phyloP scores from a whole-genome alignment of 2,888 invertebrate species.

The Dione juno region DNA sequence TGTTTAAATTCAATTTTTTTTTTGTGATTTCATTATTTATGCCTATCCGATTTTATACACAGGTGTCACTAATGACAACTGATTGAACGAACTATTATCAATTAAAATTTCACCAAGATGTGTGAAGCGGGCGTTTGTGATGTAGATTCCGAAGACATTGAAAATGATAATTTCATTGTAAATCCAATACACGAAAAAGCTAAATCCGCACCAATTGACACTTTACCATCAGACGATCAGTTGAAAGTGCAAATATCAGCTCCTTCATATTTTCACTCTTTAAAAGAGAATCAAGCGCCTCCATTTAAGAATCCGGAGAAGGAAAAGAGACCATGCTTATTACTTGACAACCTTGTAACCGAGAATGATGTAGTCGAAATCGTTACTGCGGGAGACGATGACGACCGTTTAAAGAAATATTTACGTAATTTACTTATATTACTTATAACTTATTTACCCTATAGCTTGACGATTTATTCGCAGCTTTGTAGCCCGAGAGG shows the following conservation, averaged over 20 bases:
- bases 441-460: no score
- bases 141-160: conserved; percentile 43
- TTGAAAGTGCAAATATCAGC: conserved; percentile 64
- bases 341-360: conserved; percentile 61
- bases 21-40: no score
- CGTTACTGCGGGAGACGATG: conserved; percentile 58
- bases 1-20: no score
- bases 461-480: no score
- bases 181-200: conserved; percentile 48
- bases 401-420: conserved; percentile 56
- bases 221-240: conserved; percentile 44
- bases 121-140: neutral
- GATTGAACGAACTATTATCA: neutral
- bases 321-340: conserved; percentile 55
- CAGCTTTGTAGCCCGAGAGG: no score
- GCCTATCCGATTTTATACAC: no score
- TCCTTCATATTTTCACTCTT: conserved; percentile 67
- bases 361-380: conserved; percentile 63
- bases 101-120: neutral
- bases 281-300: conserved; percentile 68
- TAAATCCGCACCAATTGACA: conserved; percentile 55
- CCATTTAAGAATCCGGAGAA: conserved; percentile 61
- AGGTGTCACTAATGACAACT: neutral
- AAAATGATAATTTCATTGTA: conserved; percentile 20
- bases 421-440: conserved; percentile 59